These are phyloP conservation scores for Amblyteles armatorius DNA, from an alignment of 2,888 invertebrate species.

Conservation along the genomic window DNA sequence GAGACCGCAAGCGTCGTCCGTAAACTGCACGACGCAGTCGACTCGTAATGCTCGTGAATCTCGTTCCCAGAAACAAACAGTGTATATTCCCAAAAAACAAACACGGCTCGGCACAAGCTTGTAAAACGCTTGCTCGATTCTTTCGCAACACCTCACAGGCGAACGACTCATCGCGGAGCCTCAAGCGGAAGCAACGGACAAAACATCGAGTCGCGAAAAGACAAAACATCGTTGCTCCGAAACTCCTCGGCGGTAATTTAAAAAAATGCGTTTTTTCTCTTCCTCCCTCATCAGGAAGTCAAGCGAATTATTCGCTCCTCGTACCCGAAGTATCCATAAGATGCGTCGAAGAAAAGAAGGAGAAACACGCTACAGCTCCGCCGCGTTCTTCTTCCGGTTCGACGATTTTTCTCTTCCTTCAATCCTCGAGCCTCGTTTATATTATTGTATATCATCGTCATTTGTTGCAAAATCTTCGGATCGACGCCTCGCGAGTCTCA, in stretches of 20 bases:
- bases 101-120: neutral
- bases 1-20: neutral
- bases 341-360: conserved; percentile 11
- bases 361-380: neutral
- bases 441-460: neutral
- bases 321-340: conserved; percentile 5
- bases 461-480: conserved; percentile 21
- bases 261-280: neutral
- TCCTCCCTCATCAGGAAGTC: conserved; percentile 4
- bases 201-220: conserved; percentile 11
- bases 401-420: neutral
- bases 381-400: conserved; percentile 18
- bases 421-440: conserved; percentile 9
- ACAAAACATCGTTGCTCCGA: conserved; percentile 33
- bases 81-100: conserved; percentile 6
- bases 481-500: neutral
- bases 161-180: neutral
- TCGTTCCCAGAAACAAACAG: neutral
- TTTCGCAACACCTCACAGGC: conserved; percentile 2
- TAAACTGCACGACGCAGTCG: neutral
- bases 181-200: conserved; percentile 18
- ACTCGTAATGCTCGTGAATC: conserved; percentile 5
- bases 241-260: neutral
- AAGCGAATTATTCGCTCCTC: neutral
- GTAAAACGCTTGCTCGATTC: neutral